Evolutionary conservation across 1,140 invertebrate species (phyloP).

Genomic region (Bombus confusus): DNA sequence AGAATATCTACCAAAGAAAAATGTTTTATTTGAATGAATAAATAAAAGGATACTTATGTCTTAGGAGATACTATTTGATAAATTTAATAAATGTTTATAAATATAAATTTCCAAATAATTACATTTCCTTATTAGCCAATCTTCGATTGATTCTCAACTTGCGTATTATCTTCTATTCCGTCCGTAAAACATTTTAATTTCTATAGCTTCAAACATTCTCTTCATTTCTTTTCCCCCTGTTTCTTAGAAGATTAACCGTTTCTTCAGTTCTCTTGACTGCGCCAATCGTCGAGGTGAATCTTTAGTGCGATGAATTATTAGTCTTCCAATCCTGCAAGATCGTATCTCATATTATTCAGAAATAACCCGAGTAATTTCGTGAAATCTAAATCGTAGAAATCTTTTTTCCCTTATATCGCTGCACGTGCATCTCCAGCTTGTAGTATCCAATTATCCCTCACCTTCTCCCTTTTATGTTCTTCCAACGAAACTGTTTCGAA

Average conservation of each 20-base stretch:
- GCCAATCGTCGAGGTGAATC: not conserved
- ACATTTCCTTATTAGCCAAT: not conserved
- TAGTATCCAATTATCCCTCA: slow-evolving; percentile 10
- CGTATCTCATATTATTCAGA: not conserved
- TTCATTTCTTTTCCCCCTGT: not conserved
- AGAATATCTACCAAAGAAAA: too few relatives aligned
- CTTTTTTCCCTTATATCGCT: not conserved
- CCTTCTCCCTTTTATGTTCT: not conserved
- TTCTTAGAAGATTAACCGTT: not conserved
- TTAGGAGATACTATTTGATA: too few relatives aligned
- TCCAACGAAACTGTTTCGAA: slow-evolving; percentile 11
- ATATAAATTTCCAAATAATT: not conserved
- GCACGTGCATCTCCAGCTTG: slow-evolving; percentile 42
- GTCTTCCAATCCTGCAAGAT: not conserved
- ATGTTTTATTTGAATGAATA: too few relatives aligned
- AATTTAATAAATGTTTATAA: too few relatives aligned
- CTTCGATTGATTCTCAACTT: not conserved
- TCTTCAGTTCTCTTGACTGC: not conserved
- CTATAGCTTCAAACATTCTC: not conserved
- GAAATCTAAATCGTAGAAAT: not conserved
- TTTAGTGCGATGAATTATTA: not conserved
- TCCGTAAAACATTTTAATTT: not conserved
- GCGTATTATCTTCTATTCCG: not conserved
- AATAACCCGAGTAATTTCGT: not conserved
- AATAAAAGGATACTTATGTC: too few relatives aligned